These are phyloP conservation scores for Psephotus haematonotus DNA, from an alignment of 2,113 vertebrate species.

Conservation along the genomic window DNA sequence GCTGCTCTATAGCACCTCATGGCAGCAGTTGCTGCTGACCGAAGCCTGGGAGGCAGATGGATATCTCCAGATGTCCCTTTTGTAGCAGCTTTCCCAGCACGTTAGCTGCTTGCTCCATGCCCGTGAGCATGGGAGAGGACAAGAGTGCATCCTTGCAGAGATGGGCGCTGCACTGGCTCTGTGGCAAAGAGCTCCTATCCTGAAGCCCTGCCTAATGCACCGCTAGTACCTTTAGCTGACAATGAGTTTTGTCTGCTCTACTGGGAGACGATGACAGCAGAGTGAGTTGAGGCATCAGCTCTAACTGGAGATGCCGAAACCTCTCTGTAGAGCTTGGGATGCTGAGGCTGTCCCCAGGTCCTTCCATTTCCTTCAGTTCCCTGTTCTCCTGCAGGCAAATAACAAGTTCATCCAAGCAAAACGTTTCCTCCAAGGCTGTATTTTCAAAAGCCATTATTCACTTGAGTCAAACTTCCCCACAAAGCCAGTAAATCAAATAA, in stretches of 20 bases:
- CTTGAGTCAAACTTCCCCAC: slow-evolving; percentile 29
- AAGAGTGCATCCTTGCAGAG: fast-evolving
- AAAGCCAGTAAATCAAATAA: slow-evolving; percentile 23
- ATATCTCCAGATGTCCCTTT: neutral
- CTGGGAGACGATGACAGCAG: neutral
- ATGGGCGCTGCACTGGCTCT: neutral
- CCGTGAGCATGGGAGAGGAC: neutral
- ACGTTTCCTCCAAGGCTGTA: slow-evolving; percentile 4
- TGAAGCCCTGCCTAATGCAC: neutral
- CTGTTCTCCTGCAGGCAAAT: slow-evolving; percentile 10
- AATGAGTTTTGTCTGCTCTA: neutral
- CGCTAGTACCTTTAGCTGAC: neutral
- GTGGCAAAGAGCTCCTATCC: neutral
- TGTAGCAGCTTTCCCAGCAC: neutral
- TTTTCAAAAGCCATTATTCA: slow-evolving; percentile 52
- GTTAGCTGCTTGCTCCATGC: fast-evolving
- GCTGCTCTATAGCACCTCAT: neutral
- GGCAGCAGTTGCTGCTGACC: neutral
- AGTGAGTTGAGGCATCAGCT: neutral
- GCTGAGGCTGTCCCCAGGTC: neutral
- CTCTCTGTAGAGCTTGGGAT: neutral
- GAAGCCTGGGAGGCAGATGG: neutral
- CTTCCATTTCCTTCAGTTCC: neutral
- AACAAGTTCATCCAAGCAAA: slow-evolving; percentile 30
- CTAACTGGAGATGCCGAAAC: neutral